These are phyloP conservation scores for Tauraco erythrolophus DNA, from an alignment of 2,113 vertebrate genomes.

Conservation along the genomic window DNA sequence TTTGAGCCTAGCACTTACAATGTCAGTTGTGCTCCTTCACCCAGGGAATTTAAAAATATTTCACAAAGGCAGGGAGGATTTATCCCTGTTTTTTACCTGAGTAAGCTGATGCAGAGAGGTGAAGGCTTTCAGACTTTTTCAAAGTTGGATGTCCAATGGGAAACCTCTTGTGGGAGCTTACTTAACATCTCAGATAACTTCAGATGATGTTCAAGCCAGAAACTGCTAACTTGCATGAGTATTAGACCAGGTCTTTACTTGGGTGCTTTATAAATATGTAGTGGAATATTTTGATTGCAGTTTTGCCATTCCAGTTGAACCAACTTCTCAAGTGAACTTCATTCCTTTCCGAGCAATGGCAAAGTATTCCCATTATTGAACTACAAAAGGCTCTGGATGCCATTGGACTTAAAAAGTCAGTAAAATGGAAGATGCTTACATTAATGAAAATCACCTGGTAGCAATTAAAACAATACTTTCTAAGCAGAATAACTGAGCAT, in stretches of 20 bases:
- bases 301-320: background rate
- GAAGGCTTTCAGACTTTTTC: background rate
- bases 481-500: conserved; percentile 51
- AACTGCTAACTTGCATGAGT: background rate
- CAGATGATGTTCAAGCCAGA: background rate
- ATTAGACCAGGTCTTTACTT: background rate
- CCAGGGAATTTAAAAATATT: background rate
- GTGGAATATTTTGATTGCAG: background rate
- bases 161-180: background rate
- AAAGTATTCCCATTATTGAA: background rate
- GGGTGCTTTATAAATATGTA: background rate
- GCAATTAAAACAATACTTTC: conserved; percentile 69
- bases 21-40: background rate
- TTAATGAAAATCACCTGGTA: conserved; percentile 69
- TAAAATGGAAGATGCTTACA: conserved; percentile 23
- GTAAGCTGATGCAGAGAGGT: background rate
- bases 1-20: background rate
- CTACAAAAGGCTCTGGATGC: background rate
- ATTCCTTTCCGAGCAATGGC: background rate
- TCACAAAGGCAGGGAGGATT: background rate
- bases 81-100: background rate
- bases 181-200: background rate
- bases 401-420: background rate
- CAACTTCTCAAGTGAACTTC: background rate
- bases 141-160: background rate